Percentiles rank a stretch among this genome's conserved stretches.
Evolutionary conservation across 2,113 vertebrate genomes (phyloP).

Genomic region (Solenodon paradoxus): DNA sequence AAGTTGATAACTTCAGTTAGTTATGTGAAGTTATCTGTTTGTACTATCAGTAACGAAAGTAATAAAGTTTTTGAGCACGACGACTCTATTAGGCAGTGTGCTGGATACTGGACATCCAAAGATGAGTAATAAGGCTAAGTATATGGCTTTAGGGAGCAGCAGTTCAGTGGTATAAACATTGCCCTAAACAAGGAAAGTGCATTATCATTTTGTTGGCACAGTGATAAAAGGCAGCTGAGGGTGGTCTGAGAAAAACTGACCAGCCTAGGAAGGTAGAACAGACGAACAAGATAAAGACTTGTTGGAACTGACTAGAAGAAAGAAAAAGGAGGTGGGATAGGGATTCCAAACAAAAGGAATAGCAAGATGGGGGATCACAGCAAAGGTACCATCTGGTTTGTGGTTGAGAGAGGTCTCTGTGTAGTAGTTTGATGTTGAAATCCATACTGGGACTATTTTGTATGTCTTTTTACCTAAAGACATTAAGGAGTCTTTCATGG

Average conservation of each 20-base stretch:
- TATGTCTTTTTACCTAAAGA: background rate
- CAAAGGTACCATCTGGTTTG: background rate
- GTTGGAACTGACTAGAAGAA: background rate
- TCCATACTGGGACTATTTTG: background rate
- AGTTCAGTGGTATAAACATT: background rate
- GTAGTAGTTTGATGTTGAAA: background rate
- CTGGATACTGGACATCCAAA: background rate
- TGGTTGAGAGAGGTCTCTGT: no score
- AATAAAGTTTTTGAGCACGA: background rate
- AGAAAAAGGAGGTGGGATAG: background rate
- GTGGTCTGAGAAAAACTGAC: background rate
- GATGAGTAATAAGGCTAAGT: background rate
- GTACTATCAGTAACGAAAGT: background rate
- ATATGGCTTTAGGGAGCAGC: background rate
- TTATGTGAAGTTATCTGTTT: background rate
- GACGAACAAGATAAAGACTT: background rate
- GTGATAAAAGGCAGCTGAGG: background rate
- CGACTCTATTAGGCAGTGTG: background rate
- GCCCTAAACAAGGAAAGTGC: background rate
- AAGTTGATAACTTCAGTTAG: background rate
- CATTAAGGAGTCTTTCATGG: background rate
- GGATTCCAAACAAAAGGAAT: background rate
- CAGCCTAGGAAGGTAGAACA: background rate
- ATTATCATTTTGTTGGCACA: background rate
- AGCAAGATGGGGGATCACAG: background rate